A percentile compares a stretch with the other conserved stretches of the same genome.
These are phyloP conservation scores for Drosophila affinis DNA, from an alignment of 2,888 invertebrate genomes.

Conservation along the genomic window DNA sequence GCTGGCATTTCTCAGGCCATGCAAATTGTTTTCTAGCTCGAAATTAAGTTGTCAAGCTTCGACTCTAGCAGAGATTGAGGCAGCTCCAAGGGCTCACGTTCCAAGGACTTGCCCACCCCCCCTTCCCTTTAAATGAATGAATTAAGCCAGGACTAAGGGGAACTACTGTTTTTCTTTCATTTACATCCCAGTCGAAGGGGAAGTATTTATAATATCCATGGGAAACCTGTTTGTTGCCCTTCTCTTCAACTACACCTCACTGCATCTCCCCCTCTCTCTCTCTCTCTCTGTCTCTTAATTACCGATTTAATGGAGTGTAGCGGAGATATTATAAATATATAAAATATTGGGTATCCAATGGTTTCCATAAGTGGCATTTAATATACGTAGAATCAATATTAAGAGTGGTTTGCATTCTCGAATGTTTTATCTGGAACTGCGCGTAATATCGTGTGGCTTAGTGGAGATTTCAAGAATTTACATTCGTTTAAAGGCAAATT, in stretches of 20 bases:
- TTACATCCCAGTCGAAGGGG: constrained; percentile 1
- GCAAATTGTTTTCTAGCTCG: constrained; percentile 65
- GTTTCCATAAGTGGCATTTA: no score
- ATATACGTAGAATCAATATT: no score
- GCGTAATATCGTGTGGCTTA: no score
- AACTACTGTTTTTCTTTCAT: constrained; percentile 21
- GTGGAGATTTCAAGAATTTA: no score
- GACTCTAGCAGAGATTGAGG: constrained; percentile 23
- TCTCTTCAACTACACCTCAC: background rate
- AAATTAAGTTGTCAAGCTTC: constrained; percentile 70
- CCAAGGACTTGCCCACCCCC: constrained; percentile 10
- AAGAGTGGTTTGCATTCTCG: no score
- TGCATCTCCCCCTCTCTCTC: background rate
- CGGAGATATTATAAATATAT: no score
- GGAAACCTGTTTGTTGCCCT: background rate
- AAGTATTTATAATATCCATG: background rate
- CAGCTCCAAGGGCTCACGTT: constrained; percentile 26
- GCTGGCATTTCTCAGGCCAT: constrained; percentile 55
- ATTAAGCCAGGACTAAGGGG: constrained; percentile 4
- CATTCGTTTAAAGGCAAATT: no score
- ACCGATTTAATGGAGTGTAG: background rate
- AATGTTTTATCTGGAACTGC: no score
- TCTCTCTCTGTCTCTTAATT: background rate
- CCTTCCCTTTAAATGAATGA: constrained; percentile 7
- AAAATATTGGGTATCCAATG: no score